Conservation (phyloP, 2,888 invertebrate species). For the Spilarctia lutea region DNA sequence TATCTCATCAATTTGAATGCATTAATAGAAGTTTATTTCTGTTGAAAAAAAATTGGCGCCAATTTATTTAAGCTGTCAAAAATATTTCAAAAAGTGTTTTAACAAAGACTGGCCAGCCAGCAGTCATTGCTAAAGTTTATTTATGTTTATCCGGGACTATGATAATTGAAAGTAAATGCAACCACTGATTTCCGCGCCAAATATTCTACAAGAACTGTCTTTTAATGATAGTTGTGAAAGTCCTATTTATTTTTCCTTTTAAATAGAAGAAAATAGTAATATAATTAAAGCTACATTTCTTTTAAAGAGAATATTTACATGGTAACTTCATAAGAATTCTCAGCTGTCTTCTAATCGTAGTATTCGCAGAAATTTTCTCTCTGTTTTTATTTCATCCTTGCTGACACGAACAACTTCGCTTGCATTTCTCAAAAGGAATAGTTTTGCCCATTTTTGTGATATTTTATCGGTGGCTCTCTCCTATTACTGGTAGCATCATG, state of each 20-base stretch:
- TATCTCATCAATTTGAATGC: background rate
- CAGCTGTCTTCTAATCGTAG: too few relatives aligned
- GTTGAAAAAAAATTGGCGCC: background rate
- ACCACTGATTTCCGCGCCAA: constrained; percentile 11
- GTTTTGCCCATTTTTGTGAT: too few relatives aligned
- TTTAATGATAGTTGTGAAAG: background rate
- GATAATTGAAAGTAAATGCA: constrained; percentile 6
- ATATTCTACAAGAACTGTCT: background rate
- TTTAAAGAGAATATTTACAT: too few relatives aligned
- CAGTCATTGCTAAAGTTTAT: background rate
- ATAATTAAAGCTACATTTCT: too few relatives aligned
- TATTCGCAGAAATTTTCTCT: too few relatives aligned
- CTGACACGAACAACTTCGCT: background rate
- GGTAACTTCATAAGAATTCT: too few relatives aligned
- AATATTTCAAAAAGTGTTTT: constrained; percentile 6
- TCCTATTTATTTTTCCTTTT: background rate
- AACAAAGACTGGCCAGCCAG: background rate
- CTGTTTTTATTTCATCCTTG: too few relatives aligned
- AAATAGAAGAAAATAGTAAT: too few relatives aligned
- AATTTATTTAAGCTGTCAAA: constrained; percentile 9
- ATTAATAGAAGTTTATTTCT: background rate
- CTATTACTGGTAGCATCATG: too few relatives aligned
- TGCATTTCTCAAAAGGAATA: background rate
- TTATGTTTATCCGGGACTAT: constrained; percentile 9
- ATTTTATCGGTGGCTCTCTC: too few relatives aligned